Evolutionary conservation across 2,888 invertebrate genomes (phyloP), one percentile per base, ranked within the genome.

Genomic region (Conomelus anceps): DNA sequence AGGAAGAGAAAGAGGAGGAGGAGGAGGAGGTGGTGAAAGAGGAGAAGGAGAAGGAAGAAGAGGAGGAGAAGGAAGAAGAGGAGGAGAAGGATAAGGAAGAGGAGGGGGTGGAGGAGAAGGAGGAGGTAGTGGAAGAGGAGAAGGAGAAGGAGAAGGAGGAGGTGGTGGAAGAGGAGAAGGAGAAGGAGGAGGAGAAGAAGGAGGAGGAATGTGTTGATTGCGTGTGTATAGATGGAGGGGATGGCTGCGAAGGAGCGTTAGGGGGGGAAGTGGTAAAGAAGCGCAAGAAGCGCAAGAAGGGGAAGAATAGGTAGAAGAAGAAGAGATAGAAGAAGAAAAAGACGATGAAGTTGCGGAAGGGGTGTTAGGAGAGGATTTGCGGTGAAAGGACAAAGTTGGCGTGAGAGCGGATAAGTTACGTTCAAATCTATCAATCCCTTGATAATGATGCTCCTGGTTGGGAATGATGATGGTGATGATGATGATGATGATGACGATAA

Each of bases 1-100:
- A n/a, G n/a, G 17, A 34, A 17, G 17, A 85, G 85, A 24, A 29
- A 23, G 41, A 63, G 84, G 23, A 23, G 88, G 22, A 88, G 84
- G 23, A 84, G 34, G 17, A 34, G 34, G 17, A 34, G 34, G 17
- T 17, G 34, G 17, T 17, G 34, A 34, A 34, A 17, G 20, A 85
- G 88, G 88, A 41, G 89, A 84, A 13, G 84, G n/a, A 22, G 88
- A 87, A 34, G 89, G 86, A n/a, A 22, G 86, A 23, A 88, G 88
- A 22, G 86, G 84, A 20, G 63, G 20, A 85, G 85, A 23, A 85
- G 85, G 20, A 23, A n/a, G 20, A 85, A 20, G 13, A 22, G 23
- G 20, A 23, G 85, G 20, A 23, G 85, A 85, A 23, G 85, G 20
- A 23, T 11, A 85, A 23, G 85, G 13, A 23, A n/a, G 20, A 23